Base-by-base conservation (phyloP, 1,140 invertebrate genomes). In the Megalopta genalis region DNA sequence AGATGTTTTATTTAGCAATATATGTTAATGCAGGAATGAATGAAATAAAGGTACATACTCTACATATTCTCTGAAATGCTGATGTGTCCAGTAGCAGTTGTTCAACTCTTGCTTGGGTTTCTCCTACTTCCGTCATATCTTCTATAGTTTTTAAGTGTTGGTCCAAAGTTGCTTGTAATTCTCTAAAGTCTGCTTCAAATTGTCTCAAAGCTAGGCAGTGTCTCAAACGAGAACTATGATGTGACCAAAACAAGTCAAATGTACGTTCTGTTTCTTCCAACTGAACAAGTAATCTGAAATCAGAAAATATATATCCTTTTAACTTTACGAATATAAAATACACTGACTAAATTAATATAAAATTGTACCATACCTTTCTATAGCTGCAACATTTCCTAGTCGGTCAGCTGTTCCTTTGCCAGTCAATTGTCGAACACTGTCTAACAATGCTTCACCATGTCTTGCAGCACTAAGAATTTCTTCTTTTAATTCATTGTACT, bases 221-320 rank as follows among this genome's bases (percentile, higher is more conserved):
- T 82, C 96, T 96, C 85, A 99, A 93, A 90, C 97, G 96, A 64
- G 95, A 95, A 86, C 97, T 97, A 93, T 99, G 98, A 87, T 97
- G 95, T 25, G 95, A 95, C 98, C 98, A 99, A 93, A 98, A 99
- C 81, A 97, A 95, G 90, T 98, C 97, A 93, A 99, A 99, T 69
- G 97, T 97, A 86, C 95, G 95, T 92, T 98, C 97, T 73, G 98
- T 99, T 94, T 99, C 98, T 91, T 99, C 98, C 85, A 99, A 93
- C 93, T 99, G 98, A 46, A 98, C 96, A 62, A 99, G 93, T 90
- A 99, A 95, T 92, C 97, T 97, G 90, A 88, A 88, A 88, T 89
- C 84, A 89, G 92, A 86, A 81, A 80, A 68, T 25, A 63, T 62
- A n/a, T 21, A 57, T 57, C 9, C 54, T 21, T 57, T n/a, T 10